Base-by-base conservation (phyloP, 2,888 invertebrate species). In the Ormia ochracea region DNA sequence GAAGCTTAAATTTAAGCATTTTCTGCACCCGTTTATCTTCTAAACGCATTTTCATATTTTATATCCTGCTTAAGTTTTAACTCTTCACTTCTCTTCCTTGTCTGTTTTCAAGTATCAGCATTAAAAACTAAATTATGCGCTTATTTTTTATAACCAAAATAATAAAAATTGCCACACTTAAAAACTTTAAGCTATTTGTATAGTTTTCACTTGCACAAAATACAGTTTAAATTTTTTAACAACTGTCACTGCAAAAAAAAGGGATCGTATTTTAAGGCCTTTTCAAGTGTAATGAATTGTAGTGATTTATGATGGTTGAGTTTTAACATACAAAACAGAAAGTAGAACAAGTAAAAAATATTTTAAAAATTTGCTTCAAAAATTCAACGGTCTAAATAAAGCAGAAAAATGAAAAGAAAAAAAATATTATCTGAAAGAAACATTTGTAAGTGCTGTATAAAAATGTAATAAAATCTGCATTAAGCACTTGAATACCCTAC, bases 211-310 rank as follows among this genome's bases (percentile, higher is more conserved):
- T 50, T 0, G 9, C 31, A 19, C n/a, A 28, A 33, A 28, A 56
- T 43, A 31, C n/a, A 48, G 26, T 48, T 23, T n/a, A n/a, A n/a
- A n/a, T 48, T 23, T 48, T 48, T 68, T 12, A 58, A 31, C 31
- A 66, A 75, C 31, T 54, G 52, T 36, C 72, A 52, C 14, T 50
- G 41, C 17, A 26, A 61, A 61, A 59, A 72, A 54, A 31, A 41
- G 12, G 0, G 5, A 31, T 54, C 52, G 52, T 69, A 63, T 63
- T 78, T 74, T 74, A 43, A 56, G 74, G 63, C 73, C 63, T 54
- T 74, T 79, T 75, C 65, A 58, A 58, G 70, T 70, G 41, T 80
- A 76, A 76, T 73, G 76, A 68, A 80, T 80, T 76, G 76, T 73
- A 43, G 72, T 63, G 66, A 76, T 80, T 80, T 80, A 76, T 80